Evolutionary conservation across 1,140 invertebrate genomes (phyloP), one percentile per base, ranked within the genome.

Genomic region (Homalodisca vitripennis): DNA sequence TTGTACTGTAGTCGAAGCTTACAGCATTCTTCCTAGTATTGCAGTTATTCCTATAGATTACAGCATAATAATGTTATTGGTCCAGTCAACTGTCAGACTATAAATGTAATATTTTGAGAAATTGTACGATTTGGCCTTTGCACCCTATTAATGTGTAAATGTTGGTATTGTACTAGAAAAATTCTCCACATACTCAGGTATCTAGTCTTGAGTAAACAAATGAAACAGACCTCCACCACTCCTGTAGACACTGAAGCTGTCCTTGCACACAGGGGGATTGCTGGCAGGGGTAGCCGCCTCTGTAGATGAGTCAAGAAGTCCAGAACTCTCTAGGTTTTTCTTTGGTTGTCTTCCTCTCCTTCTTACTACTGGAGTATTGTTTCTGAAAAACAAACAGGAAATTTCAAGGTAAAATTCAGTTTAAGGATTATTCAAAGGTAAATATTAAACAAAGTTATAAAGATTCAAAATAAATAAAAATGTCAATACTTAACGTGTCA

Each of bases 241-340:
- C 34, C 82, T 78, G 66, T 87, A 87, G 2, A 85, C 79, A 73
- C 82, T 79, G 72, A 88, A 88, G 73, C 85, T 87, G 60, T 86
- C 85, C 55, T 60, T 60, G 14, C 22, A 22, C 47, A 80, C 79
- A 68, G 74, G 70, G 46, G 72, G 70, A 2, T 69, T 34, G 27
- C 62, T 68, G 22, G 71, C 6, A 30, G 60, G 24, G 14, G 57
- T 30, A 1, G 27, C 65, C 3, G 31, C 57, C 69, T 67, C 66
- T 72, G 60, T 22, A 41, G 64, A 64, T 41, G 41, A 66, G 67
- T 70, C 22, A 34, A 47, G 34, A 31, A 46, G 30, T 20, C 48
- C 20, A 34, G 47, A 53, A 22, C 14, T 34, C 31, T 34, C 62
- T 27, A 66, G 64, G 22, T 55, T 27, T 26, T 34, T 66, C 51